phyloP scores from a whole-genome alignment of 2,888 invertebrate genomes.

The Drepanosiphum platanoidis region DNA sequence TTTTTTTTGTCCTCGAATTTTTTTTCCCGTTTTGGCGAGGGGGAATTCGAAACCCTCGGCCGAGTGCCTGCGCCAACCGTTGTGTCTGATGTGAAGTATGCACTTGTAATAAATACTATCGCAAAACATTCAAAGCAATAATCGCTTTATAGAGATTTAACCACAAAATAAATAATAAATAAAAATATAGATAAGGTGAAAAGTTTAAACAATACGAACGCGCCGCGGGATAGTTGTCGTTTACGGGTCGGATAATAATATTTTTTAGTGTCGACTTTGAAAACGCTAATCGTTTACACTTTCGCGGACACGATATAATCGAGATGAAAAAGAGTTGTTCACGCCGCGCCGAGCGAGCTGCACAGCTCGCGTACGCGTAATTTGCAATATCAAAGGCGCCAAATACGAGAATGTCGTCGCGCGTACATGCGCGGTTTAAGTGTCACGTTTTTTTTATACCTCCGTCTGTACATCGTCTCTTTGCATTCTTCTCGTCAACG shows the following conservation, averaged over 20 bases:
- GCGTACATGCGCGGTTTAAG: neutral
- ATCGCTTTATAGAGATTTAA: neutral
- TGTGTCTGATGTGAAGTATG: too few species aligned
- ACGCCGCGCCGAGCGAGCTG: too few species aligned
- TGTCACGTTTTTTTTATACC: neutral
- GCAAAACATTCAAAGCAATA: neutral
- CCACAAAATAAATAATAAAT: too few species aligned
- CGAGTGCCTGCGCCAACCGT: too few species aligned
- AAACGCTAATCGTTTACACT: neutral
- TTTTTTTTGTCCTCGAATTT: too few species aligned
- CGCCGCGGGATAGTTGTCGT: too few species aligned
- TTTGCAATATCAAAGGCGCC: neutral
- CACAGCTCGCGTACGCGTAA: neutral
- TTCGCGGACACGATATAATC: neutral
- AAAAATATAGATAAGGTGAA: neutral
- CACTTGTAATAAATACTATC: too few species aligned
- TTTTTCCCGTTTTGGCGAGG: too few species aligned
- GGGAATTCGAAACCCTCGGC: too few species aligned
- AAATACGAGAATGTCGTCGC: neutral
- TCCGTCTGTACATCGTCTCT: neutral
- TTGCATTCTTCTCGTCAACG: neutral
- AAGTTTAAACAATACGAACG: neutral
- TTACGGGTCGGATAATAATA: too few species aligned
- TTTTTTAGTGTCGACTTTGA: too few species aligned
- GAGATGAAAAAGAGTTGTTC: neutral